phyloP scores from a whole-genome alignment of 1,140 invertebrate species.

The Drosophila nigromelanica region DNA sequence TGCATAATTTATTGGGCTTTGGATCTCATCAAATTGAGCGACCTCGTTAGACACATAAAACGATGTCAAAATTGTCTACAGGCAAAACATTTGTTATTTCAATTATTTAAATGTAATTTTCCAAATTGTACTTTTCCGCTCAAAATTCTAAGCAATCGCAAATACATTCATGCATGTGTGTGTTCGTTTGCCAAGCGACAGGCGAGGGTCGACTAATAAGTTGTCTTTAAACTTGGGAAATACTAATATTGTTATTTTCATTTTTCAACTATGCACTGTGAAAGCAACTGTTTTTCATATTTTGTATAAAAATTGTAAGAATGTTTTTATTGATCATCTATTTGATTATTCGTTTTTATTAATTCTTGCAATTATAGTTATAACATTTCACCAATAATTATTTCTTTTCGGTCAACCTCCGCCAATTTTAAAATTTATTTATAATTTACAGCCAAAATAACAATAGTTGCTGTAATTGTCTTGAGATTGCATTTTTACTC shows the following conservation, averaged over 20 bases:
- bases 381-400: no score
- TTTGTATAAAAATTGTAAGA: no score
- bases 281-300: no score
- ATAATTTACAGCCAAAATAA: neutral
- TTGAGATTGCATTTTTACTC: neutral
- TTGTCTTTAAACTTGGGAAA: neutral
- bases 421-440: neutral
- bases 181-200: neutral
- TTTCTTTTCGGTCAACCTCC: neutral
- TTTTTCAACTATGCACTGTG: no score
- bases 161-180: constrained; percentile 2
- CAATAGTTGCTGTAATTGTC: constrained; percentile 6
- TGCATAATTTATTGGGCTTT: constrained; percentile 73
- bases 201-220: constrained; percentile 2
- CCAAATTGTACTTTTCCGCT: constrained; percentile 58
- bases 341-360: no score
- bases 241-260: no score
- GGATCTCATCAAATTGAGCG: constrained; percentile 75
- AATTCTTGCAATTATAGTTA: no score
- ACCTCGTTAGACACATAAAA: constrained; percentile 66
- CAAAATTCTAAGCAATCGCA: constrained; percentile 26
- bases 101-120: constrained; percentile 79
- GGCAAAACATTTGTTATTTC: constrained; percentile 73
- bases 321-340: no score
- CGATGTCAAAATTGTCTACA: constrained; percentile 69